A percentile compares a stretch with the other conserved stretches of the same genome.
phyloP scores from a whole-genome alignment of 2,113 vertebrate species.

The Ivindomyrus marchei region DNA sequence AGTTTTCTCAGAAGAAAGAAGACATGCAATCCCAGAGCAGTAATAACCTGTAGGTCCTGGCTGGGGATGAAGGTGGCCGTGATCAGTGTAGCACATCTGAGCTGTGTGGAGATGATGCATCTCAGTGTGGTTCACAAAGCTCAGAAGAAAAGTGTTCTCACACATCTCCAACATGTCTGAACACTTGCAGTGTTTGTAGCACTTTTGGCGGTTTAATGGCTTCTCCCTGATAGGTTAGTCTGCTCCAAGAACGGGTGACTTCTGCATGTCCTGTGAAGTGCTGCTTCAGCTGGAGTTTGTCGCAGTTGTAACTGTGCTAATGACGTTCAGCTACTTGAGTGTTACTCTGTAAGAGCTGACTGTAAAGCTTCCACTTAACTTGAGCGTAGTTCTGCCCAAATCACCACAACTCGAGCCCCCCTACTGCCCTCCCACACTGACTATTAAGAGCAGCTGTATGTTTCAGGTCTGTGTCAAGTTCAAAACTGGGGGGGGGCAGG shows the following conservation, averaged over 20 bases:
- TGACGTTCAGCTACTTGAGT: neutral
- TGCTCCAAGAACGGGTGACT: neutral
- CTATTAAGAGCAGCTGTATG: neutral
- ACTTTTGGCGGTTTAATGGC: neutral
- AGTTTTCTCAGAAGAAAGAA: neutral
- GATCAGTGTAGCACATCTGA: neutral
- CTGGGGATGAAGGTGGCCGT: neutral
- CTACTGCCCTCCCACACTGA: neutral
- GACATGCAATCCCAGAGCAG: neutral
- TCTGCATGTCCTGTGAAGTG: neutral
- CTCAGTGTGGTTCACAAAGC: neutral
- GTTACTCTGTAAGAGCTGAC: neutral
- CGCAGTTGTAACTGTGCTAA: neutral
- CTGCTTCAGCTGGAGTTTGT: neutral
- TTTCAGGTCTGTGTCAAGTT: neutral
- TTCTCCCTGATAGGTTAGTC: neutral
- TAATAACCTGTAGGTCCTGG: neutral
- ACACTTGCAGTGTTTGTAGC: neutral
- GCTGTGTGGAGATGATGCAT: neutral
- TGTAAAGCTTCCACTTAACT: neutral
- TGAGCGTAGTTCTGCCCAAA: neutral
- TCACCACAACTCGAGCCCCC: neutral
- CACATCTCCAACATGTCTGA: neutral
- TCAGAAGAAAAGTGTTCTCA: neutral
- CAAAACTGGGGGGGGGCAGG: constrained; percentile 7